These are phyloP conservation scores for Phymanthus crucifer DNA, from an alignment of 92 coral and sea anemone species.

Conservation along the genomic window DNA sequence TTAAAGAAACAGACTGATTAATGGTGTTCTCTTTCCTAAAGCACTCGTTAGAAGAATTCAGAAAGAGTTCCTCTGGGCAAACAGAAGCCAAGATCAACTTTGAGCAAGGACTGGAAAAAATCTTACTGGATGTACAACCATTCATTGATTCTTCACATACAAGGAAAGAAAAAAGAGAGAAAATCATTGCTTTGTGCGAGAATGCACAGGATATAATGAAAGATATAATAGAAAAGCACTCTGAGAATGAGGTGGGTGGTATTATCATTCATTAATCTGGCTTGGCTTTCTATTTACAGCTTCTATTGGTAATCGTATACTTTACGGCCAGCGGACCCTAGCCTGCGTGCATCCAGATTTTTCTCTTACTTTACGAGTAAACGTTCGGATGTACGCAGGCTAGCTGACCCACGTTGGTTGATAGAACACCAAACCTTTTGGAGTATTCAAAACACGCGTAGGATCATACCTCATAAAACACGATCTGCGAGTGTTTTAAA, in stretches of 20 bases:
- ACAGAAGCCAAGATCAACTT: slow-evolving; percentile 81
- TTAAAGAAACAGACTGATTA: neutral
- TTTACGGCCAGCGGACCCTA: too few relatives aligned
- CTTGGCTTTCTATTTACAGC: too few relatives aligned
- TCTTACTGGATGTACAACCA: slow-evolving; percentile 77
- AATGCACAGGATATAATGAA: slow-evolving; percentile 93
- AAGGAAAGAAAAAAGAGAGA: slow-evolving; percentile 87
- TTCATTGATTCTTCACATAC: slow-evolving; percentile 87
- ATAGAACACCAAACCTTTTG: too few relatives aligned
- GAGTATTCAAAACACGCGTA: too few relatives aligned
- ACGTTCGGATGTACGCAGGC: too few relatives aligned
- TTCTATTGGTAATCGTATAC: too few relatives aligned
- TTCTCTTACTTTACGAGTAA: too few relatives aligned
- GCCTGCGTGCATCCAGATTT: too few relatives aligned
- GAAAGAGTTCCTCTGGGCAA: slow-evolving; percentile 71
- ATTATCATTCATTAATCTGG: neutral
- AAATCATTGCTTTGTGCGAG: slow-evolving; percentile 89
- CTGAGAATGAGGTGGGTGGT: slow-evolving; percentile 61
- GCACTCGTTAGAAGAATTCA: slow-evolving; percentile 66
- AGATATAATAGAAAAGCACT: slow-evolving; percentile 78
- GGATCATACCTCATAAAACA: too few relatives aligned
- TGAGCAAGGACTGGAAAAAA: slow-evolving; percentile 75
- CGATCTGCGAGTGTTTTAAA: too few relatives aligned
- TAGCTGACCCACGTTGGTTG: too few relatives aligned
- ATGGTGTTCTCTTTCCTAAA: slow-evolving; percentile 13